A percentile compares a stretch with the other conserved stretches of the same genome.
phyloP scores from a whole-genome alignment of 23 tunicate species.

The Phallusia fumigata region DNA sequence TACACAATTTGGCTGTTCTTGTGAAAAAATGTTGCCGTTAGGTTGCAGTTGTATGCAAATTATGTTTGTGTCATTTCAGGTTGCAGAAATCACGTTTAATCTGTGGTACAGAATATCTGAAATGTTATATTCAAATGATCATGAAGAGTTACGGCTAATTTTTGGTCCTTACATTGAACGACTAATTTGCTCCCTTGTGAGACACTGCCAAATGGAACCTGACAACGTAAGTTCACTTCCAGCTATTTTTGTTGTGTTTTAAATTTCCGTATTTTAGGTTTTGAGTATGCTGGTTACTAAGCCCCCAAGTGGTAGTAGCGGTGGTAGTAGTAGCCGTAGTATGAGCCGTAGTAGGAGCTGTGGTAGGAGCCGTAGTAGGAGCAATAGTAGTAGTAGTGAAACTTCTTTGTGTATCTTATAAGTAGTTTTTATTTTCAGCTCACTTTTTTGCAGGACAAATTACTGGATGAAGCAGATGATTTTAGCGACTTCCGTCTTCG shows the following conservation, averaged over 20 bases:
- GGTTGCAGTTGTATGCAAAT: background rate
- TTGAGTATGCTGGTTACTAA: too few species aligned
- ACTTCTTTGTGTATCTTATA: too few species aligned
- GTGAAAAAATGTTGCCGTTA: background rate
- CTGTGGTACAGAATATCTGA: conserved; percentile 93
- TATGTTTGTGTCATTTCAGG: conserved; percentile 30
- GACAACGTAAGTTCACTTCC: conserved; percentile 54
- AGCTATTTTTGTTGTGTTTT: too few species aligned
- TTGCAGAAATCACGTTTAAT: conserved; percentile 93
- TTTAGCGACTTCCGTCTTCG: conserved; percentile 78
- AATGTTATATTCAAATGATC: conserved; percentile 64
- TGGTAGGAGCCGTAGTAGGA: too few species aligned
- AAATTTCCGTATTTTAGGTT: too few species aligned
- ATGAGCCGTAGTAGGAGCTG: too few species aligned
- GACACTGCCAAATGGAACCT: conserved; percentile 97
- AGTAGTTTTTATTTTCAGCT: too few species aligned
- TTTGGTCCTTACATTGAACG: conserved; percentile 73
- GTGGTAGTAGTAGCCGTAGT: too few species aligned
- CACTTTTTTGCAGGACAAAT: conserved; percentile 48
- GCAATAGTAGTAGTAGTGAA: too few species aligned
- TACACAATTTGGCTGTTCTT: background rate
- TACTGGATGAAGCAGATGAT: conserved; percentile 76
- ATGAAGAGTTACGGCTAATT: conserved; percentile 17
- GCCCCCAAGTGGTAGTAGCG: too few species aligned
- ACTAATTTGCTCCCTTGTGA: conserved; percentile 70